A percentile compares a stretch with the other conserved stretches of the same genome.
These are phyloP conservation scores for Sternarchorhynchus goeldii DNA, from an alignment of 2,797 vertebrate species.

Conservation along the genomic window DNA sequence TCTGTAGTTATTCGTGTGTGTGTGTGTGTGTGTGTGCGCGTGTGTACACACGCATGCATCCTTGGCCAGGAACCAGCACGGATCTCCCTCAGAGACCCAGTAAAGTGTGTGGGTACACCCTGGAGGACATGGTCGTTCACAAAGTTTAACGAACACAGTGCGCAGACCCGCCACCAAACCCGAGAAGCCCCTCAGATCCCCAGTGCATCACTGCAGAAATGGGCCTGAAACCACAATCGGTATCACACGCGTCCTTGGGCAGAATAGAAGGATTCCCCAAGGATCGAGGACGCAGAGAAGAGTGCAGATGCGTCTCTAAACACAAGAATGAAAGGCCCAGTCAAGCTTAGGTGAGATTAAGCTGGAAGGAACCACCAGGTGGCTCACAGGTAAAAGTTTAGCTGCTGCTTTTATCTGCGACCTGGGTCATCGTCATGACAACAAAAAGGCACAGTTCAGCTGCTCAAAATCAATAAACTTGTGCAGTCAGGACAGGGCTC, in stretches of 20 bases:
- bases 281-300: neutral
- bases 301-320: neutral
- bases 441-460: conserved; percentile 34
- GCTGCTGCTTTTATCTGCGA: conserved; percentile 27
- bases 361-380: neutral
- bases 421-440: conserved; percentile 41
- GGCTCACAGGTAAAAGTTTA: conserved; percentile 26
- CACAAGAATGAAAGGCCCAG: neutral
- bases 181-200: conserved; percentile 1
- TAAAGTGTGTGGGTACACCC: neutral
- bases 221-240: neutral
- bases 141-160: conserved; percentile 10
- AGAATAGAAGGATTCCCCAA: neutral
- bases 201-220: conserved; percentile 9
- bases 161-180: neutral
- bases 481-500: conserved; percentile 26
- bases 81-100: neutral
- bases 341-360: neutral
- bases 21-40: no score
- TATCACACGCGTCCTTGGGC: neutral
- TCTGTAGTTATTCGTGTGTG: neutral
- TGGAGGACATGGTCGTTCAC: conserved; percentile 29
- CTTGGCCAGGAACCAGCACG: neutral
- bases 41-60: neutral
- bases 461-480: conserved; percentile 42